Percentiles rank a stretch among this genome's conserved stretches.
phyloP scores from a whole-genome alignment of 2,797 vertebrate genomes.

The Scleropages formosus region DNA sequence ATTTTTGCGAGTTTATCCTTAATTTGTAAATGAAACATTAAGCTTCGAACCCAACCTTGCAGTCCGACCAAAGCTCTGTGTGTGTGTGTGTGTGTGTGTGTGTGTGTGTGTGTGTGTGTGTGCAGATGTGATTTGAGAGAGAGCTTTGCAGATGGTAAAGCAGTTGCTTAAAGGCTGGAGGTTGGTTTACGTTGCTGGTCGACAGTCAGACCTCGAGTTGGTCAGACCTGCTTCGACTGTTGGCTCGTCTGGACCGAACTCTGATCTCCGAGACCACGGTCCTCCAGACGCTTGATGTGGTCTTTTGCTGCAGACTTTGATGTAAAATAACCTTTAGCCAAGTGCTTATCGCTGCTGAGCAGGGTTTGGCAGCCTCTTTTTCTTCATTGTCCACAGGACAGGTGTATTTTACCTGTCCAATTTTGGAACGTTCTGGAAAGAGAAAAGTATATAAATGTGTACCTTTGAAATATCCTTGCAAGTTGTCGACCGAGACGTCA shows the following conservation, averaged over 20 bases:
- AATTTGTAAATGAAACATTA: slow-evolving; percentile 50
- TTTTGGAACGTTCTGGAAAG: too few relatives aligned
- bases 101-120: background rate
- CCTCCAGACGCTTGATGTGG: slow-evolving; percentile 49
- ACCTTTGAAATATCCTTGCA: too few relatives aligned
- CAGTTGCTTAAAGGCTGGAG: slow-evolving; percentile 8
- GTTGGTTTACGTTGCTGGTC: slow-evolving; percentile 49
- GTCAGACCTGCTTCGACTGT: slow-evolving; percentile 60
- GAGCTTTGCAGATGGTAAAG: background rate
- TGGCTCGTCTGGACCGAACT: slow-evolving; percentile 50
- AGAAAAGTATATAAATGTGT: too few relatives aligned
- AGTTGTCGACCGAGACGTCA: too few relatives aligned
- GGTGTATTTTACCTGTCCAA: too few relatives aligned
- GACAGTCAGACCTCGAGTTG: slow-evolving; percentile 61
- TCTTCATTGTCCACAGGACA: too few relatives aligned
- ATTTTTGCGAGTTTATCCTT: slow-evolving; percentile 61
- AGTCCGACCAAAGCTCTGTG: slow-evolving; percentile 31
- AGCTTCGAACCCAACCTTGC: slow-evolving; percentile 44
- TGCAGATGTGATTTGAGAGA: background rate
- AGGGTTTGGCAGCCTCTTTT: too few relatives aligned
- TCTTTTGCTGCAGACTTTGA: slow-evolving; percentile 50
- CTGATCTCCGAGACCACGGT: slow-evolving; percentile 32
- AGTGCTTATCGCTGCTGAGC: background rate
- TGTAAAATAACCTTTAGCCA: slow-evolving; percentile 36
- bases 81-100: background rate